Conservation (phyloP, 1,140 invertebrate species). For the Sminthurides bifidus region DNA sequence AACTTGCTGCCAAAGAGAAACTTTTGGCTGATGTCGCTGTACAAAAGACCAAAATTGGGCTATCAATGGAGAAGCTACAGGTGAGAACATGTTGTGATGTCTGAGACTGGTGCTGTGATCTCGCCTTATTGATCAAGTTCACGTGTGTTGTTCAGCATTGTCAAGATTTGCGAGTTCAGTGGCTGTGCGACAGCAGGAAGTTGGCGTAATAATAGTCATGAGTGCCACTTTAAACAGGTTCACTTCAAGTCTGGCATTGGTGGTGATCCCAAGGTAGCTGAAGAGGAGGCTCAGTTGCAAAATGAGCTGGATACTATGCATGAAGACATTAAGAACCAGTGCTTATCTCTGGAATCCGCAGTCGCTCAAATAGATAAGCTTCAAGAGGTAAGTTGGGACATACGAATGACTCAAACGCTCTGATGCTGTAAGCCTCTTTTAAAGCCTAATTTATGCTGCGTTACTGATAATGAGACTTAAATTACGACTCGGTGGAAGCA, state of each 20-base stretch:
- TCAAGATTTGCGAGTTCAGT: too few species aligned
- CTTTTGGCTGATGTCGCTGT: constrained; percentile 73
- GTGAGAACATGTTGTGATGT: too few species aligned
- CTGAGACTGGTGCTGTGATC: too few species aligned
- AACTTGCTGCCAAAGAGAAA: constrained; percentile 70
- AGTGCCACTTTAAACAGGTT: constrained; percentile 45
- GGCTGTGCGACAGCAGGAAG: too few species aligned
- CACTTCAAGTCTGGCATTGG: constrained; percentile 74
- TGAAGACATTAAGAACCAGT: constrained; percentile 54
- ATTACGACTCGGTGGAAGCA: too few species aligned
- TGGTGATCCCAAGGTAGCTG: constrained; percentile 60
- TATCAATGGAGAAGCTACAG: constrained; percentile 85
- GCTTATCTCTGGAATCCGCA: constrained; percentile 58
- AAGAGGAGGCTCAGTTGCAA: constrained; percentile 55
- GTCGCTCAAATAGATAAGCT: constrained; percentile 74
- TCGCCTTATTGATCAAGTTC: background rate
- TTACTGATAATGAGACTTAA: too few species aligned
- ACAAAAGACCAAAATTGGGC: constrained; percentile 76
- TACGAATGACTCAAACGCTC: too few species aligned
- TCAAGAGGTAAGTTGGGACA: constrained; percentile 52
- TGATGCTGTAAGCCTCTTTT: too few species aligned
- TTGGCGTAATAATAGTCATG: background rate
- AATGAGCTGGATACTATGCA: constrained; percentile 55
- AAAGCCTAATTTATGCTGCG: too few species aligned
- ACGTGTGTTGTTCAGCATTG: background rate